A percentile compares a stretch with the other conserved stretches of the same genome.
These are phyloP conservation scores for Latrodectus hesperus DNA, from an alignment of 2,888 invertebrate genomes.

Conservation along the genomic window DNA sequence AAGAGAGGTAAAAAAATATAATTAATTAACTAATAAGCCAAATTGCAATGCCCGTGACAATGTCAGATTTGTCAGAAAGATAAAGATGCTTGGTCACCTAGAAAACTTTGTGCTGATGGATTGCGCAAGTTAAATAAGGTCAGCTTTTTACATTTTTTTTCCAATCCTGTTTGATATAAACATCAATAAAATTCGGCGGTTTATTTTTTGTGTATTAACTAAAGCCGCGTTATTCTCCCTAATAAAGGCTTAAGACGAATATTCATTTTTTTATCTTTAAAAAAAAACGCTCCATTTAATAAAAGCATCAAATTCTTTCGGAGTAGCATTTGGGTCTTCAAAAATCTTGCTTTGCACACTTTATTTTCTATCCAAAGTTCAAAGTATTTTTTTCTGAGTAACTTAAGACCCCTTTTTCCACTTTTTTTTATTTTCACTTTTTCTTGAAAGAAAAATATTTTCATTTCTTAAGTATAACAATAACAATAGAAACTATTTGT, in stretches of 20 bases:
- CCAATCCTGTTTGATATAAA: not conserved
- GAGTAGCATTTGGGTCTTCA: too few relatives aligned
- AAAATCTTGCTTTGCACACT: too few relatives aligned
- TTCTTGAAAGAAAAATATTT: not conserved
- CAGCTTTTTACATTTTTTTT: not conserved
- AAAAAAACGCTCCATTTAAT: too few relatives aligned
- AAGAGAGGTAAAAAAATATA: not conserved
- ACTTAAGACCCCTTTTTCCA: too few relatives aligned
- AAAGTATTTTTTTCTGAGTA: too few relatives aligned
- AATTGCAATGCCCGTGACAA: not conserved
- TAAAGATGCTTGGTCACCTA: conserved; percentile 25
- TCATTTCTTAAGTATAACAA: not conserved
- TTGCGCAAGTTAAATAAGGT: conserved; percentile 7
- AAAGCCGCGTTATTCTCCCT: too few relatives aligned
- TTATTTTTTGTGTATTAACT: not conserved
- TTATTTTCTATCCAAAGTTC: too few relatives aligned
- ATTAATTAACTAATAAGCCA: not conserved
- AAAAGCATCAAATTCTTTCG: too few relatives aligned
- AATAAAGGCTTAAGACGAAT: too few relatives aligned
- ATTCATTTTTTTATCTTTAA: too few relatives aligned
- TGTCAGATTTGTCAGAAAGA: not conserved
- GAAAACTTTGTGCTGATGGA: conserved; percentile 36
- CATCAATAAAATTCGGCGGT: not conserved
- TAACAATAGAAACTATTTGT: too few relatives aligned
- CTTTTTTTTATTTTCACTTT: too few relatives aligned